Percentiles rank a stretch among this genome's conserved stretches.
Evolutionary conservation across 2,888 invertebrate species (phyloP).

Genomic region (Portevinia maculata): DNA sequence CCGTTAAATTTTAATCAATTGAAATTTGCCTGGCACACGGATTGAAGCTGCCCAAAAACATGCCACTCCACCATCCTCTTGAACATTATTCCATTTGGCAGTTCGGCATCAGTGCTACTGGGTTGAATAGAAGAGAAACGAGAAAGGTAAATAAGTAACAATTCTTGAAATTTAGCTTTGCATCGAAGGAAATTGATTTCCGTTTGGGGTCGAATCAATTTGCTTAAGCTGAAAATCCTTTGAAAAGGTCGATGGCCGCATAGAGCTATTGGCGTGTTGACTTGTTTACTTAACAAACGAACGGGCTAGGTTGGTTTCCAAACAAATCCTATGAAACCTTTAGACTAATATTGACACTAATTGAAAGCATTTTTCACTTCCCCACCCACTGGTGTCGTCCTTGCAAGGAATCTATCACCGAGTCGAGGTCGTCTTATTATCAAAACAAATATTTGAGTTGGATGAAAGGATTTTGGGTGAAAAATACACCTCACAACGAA

Average conservation of each 20-base stretch:
- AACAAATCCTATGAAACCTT: constrained; percentile 31
- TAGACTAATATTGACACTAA: constrained; percentile 64
- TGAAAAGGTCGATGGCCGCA: constrained; percentile 54
- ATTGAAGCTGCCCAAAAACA: not conserved
- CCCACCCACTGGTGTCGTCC: not conserved
- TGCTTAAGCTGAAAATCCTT: constrained; percentile 67
- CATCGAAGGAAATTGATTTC: constrained; percentile 61
- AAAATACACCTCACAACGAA: not conserved
- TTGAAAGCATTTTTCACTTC: constrained; percentile 54
- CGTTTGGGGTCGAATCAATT: constrained; percentile 64
- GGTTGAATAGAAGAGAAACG: not conserved
- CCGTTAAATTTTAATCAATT: constrained; percentile 62
- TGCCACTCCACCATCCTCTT: not conserved
- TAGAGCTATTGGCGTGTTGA: constrained; percentile 53
- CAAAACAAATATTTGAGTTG: constrained; percentile 39
- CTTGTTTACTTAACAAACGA: constrained; percentile 60
- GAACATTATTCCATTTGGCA: constrained; percentile 10
- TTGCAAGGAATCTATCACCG: not conserved
- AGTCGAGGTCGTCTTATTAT: constrained; percentile 12
- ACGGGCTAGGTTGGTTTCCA: constrained; percentile 33
- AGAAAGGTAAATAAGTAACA: constrained; percentile 44
- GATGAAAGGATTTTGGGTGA: constrained; percentile 4
- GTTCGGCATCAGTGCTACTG: constrained; percentile 8
- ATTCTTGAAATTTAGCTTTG: constrained; percentile 33
- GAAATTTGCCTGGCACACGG: constrained; percentile 40